Percentiles rank a stretch among this genome's conserved stretches.
Evolutionary conservation across 2,888 invertebrate species (phyloP).

Genomic region (Drosophila maculinotata): DNA sequence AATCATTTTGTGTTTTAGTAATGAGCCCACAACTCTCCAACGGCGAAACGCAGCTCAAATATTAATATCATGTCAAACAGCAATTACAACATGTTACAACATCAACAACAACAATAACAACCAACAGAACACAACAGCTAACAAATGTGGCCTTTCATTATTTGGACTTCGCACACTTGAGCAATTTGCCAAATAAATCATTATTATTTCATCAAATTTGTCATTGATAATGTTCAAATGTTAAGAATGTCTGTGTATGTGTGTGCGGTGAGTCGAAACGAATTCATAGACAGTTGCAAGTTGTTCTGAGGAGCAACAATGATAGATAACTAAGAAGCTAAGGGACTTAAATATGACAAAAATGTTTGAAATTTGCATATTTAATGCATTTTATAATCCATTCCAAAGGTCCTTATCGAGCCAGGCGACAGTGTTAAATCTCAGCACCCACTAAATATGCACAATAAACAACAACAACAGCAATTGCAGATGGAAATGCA

Average conservation of each 20-base stretch:
- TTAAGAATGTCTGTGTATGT: slow-evolving; percentile 9
- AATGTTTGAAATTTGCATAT: slow-evolving; percentile 40
- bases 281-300: slow-evolving; percentile 10
- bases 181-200: slow-evolving; percentile 78
- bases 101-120: slow-evolving; percentile 25
- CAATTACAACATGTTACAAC: slow-evolving; percentile 73
- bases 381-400: slow-evolving; percentile 40
- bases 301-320: slow-evolving; percentile 4
- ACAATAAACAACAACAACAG: slow-evolving; percentile 25
- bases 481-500: slow-evolving; percentile 41
- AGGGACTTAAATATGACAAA: slow-evolving; percentile 25
- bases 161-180: slow-evolving; percentile 67
- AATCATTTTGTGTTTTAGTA: slow-evolving; percentile 73
- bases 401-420: slow-evolving; percentile 38
- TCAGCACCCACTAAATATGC: slow-evolving; percentile 3
- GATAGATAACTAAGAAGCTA: slow-evolving; percentile 13
- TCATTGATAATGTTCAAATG: slow-evolving; percentile 70
- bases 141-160: slow-evolving; percentile 64
- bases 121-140: slow-evolving; percentile 28
- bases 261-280: slow-evolving; percentile 12
- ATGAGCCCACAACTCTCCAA: slow-evolving; percentile 50
- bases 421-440: slow-evolving; percentile 14
- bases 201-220: slow-evolving; percentile 81
- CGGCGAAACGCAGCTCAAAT: slow-evolving; percentile 58
- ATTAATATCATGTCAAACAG: slow-evolving; percentile 80